These are phyloP conservation scores for Pseudomyrmex concolor DNA, from an alignment of 1,140 invertebrate genomes.

Conservation along the genomic window DNA sequence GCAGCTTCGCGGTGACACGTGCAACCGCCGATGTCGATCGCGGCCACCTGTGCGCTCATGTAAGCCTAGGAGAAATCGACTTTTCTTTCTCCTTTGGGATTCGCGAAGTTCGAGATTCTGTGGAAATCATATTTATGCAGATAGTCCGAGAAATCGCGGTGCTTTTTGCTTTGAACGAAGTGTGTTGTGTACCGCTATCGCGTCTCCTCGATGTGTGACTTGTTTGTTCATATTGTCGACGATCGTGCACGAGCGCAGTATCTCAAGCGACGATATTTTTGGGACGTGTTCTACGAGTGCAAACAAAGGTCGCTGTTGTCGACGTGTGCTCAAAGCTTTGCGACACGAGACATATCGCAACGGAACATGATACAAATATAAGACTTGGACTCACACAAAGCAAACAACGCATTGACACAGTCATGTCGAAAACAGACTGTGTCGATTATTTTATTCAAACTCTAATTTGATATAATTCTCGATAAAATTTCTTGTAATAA, in stretches of 20 bases:
- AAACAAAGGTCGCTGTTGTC: conserved; percentile 24
- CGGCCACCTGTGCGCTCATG: background rate
- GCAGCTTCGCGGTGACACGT: conserved; percentile 17
- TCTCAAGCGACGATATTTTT: conserved; percentile 44
- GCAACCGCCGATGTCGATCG: conserved; percentile 8
- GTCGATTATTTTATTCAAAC: no score
- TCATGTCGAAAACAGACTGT: no score
- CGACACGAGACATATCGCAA: background rate
- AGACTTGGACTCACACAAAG: background rate
- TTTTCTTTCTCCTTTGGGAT: background rate
- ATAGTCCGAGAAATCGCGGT: conserved; percentile 22
- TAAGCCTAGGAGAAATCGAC: conserved; percentile 3
- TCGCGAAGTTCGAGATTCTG: background rate
- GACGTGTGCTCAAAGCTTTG: background rate
- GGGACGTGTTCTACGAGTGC: conserved; percentile 27
- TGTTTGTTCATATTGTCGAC: conserved; percentile 50
- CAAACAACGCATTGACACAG: background rate
- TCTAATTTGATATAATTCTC: no score
- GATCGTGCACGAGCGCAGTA: conserved; percentile 21
- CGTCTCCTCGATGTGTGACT: conserved; percentile 35
- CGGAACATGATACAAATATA: background rate
- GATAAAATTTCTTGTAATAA: no score
- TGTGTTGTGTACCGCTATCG: background rate
- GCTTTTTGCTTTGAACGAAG: background rate
- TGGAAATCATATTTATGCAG: conserved; percentile 37